phyloP scores from a whole-genome alignment of 1,140 invertebrate genomes.

The Trichomalopsis sarcophagae region DNA sequence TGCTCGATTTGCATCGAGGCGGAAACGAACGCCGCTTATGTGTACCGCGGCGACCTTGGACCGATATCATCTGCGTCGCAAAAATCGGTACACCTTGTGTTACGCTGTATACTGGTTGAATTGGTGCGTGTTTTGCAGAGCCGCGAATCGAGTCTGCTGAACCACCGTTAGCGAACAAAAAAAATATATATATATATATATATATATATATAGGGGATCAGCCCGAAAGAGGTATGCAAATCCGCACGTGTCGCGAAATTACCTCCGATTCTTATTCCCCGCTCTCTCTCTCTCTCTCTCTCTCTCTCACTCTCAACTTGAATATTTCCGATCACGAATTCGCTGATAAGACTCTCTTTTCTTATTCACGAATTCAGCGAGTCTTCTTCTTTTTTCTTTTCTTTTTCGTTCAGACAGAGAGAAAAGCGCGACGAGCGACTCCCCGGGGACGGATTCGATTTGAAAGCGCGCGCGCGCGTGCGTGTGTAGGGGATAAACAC shows the following conservation, averaged over 20 bases:
- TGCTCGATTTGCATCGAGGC: neutral
- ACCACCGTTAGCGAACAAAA: too few species aligned
- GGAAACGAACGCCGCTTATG: neutral
- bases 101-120: too few species aligned
- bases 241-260: neutral
- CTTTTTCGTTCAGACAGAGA: neutral
- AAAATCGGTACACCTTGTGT: neutral
- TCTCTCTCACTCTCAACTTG: neutral
- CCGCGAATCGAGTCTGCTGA: too few species aligned
- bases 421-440: neutral
- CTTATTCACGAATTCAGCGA: neutral
- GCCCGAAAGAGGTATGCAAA: too few species aligned
- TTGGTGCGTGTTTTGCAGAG: too few species aligned
- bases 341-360: neutral
- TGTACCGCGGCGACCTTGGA: neutral
- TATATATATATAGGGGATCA: too few species aligned
- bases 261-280: neutral
- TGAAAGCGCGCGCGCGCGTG: neutral
- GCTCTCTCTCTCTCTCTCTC: too few species aligned
- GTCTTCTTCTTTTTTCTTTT: neutral
- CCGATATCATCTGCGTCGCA: neutral
- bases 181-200: too few species aligned
- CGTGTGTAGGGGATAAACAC: neutral
- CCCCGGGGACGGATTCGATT: neutral
- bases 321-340: conserved; percentile 4